These are phyloP conservation scores for Anguilla megastoma DNA, from an alignment of 2,797 vertebrate genomes.

Conservation along the genomic window DNA sequence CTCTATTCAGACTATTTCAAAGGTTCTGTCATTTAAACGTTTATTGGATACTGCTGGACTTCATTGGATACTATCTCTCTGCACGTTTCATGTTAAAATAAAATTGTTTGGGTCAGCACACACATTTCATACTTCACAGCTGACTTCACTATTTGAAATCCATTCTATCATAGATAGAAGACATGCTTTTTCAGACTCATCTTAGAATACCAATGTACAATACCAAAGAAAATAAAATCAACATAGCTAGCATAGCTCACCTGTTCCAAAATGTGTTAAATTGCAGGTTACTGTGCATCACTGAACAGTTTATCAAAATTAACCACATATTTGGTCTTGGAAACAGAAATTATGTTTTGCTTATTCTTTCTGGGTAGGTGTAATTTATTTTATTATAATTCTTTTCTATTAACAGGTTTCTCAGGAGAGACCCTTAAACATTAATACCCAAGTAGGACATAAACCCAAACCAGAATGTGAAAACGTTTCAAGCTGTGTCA, in stretches of 20 bases:
- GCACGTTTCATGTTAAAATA: not conserved
- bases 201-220: not conserved
- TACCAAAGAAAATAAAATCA: not conserved
- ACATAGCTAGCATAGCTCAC: constrained; percentile 19
- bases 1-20: not conserved
- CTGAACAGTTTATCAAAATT: not conserved
- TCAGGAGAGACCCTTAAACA: no score
- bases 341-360: no score
- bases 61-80: no score
- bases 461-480: no score
- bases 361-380: no score
- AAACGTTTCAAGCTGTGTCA: not conserved
- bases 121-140: not conserved
- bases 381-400: no score
- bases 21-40: not conserved
- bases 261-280: not conserved
- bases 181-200: not conserved
- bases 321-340: not conserved
- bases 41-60: not conserved
- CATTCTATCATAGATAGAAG: not conserved
- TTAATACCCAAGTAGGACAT: no score
- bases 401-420: no score
- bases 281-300: not conserved
- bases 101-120: not conserved
- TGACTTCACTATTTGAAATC: not conserved